These are phyloP conservation scores for Xanthia togata DNA, from an alignment of 2,888 invertebrate genomes.

Conservation along the genomic window DNA sequence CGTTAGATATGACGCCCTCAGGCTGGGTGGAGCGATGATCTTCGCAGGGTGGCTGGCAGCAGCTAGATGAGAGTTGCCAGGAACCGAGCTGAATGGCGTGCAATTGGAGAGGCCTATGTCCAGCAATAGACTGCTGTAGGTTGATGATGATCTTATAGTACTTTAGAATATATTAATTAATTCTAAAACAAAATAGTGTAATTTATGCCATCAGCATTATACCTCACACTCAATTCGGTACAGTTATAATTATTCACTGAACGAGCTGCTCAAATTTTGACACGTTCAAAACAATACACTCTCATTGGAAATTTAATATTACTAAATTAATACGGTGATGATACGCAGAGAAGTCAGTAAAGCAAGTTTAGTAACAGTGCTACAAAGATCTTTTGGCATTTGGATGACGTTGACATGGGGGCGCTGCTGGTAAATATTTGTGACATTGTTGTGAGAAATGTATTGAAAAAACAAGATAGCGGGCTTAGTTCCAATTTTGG, in stretches of 20 bases:
- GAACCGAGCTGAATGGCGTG: no score
- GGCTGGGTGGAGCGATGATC: no score
- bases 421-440: neutral
- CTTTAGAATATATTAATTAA: neutral
- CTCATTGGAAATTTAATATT: constrained; percentile 36
- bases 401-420: neutral
- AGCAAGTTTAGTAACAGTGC: neutral
- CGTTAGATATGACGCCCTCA: no score
- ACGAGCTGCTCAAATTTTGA: constrained; percentile 33
- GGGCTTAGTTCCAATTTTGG: neutral
- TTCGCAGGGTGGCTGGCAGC: no score
- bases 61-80: no score
- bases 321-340: constrained; percentile 24
- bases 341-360: neutral
- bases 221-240: constrained; percentile 21
- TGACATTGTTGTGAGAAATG: neutral
- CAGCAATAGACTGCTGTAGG: no score
- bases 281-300: constrained; percentile 30
- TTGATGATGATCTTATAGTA: neutral
- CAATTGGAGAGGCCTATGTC: no score
- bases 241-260: constrained; percentile 47
- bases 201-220: constrained; percentile 14
- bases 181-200: constrained; percentile 8
- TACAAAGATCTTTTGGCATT: neutral
- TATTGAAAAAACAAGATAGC: neutral